These are phyloP conservation scores for Lethrus apterus DNA, from an alignment of 1,140 invertebrate genomes.

Conservation along the genomic window DNA sequence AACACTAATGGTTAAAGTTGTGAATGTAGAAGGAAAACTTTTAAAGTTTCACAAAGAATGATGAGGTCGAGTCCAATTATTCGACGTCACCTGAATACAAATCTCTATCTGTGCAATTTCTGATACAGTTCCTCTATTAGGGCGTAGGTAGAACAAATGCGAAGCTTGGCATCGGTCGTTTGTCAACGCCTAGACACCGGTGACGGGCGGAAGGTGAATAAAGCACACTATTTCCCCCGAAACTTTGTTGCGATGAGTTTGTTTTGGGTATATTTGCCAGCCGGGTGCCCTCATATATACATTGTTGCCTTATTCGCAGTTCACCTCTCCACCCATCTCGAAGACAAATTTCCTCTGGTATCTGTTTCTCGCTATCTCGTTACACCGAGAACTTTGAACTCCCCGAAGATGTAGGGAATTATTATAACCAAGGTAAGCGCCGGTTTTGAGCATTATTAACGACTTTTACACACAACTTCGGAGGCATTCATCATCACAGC, in stretches of 20 bases:
- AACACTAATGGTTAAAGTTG: too few species aligned
- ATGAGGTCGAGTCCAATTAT: too few species aligned
- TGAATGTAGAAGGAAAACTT: too few species aligned
- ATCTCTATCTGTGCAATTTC: slow-evolving; percentile 27
- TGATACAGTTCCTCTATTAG: slow-evolving; percentile 27
- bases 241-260: slow-evolving; percentile 16
- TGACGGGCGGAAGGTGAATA: slow-evolving; percentile 18
- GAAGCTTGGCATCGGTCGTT: slow-evolving; percentile 17
- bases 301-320: background rate
- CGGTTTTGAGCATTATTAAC: slow-evolving; percentile 41
- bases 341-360: slow-evolving; percentile 37
- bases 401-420: slow-evolving; percentile 36
- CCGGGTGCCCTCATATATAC: slow-evolving; percentile 9
- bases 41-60: too few species aligned
- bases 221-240: slow-evolving; percentile 16
- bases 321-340: slow-evolving; percentile 3
- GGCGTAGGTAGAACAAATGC: slow-evolving; percentile 26
- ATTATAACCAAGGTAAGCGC: slow-evolving; percentile 38
- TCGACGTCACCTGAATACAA: slow-evolving; percentile 24
- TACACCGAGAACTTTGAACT: slow-evolving; percentile 36
- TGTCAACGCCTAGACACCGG: slow-evolving; percentile 20
- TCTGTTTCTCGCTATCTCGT: slow-evolving; percentile 38
- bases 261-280: slow-evolving; percentile 12
- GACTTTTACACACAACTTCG: slow-evolving; percentile 41
- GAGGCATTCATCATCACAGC: slow-evolving; percentile 35